Evolutionary conservation across 1,140 invertebrate species (phyloP).

Genomic region (Platyscapa corneri): DNA sequence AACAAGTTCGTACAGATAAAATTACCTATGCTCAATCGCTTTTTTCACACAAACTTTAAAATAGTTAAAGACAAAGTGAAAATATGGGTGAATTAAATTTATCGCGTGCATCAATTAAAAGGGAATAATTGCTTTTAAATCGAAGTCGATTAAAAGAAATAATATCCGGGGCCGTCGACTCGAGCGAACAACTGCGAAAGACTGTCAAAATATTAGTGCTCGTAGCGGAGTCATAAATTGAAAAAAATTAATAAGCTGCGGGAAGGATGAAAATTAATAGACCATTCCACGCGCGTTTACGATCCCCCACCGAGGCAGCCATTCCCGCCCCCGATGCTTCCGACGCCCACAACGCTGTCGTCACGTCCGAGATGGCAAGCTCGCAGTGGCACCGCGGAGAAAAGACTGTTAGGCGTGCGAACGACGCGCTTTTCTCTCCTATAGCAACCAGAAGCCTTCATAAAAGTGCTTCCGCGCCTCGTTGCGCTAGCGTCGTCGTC

Average conservation of each 20-base stretch:
- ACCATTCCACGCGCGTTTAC: slow-evolving; percentile 4
- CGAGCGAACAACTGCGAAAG: not conserved
- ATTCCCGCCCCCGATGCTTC: too few relatives aligned
- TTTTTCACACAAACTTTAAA: too few relatives aligned
- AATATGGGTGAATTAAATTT: too few relatives aligned
- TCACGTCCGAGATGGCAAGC: not conserved
- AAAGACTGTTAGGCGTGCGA: slow-evolving; percentile 2
- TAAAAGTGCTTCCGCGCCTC: slow-evolving; percentile 52
- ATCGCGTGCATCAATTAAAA: too few relatives aligned
- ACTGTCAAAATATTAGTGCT: not conserved
- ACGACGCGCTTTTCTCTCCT: not conserved
- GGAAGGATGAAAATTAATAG: slow-evolving; percentile 43
- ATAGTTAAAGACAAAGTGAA: too few relatives aligned
- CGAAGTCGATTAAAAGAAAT: not conserved
- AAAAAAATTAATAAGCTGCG: slow-evolving; percentile 40
- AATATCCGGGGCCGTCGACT: not conserved
- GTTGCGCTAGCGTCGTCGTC: slow-evolving; percentile 45
- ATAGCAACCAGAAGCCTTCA: slow-evolving; percentile 39
- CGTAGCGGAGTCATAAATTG: not conserved
- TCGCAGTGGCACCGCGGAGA: not conserved
- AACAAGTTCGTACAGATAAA: too few relatives aligned
- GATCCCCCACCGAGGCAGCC: not conserved
- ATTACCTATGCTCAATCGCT: too few relatives aligned
- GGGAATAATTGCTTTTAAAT: too few relatives aligned
- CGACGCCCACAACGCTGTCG: too few relatives aligned